A percentile compares a stretch with the other conserved stretches of the same genome.
These are phyloP conservation scores for Falco columbarius DNA, from an alignment of 2,797 vertebrate species.

Conservation along the genomic window DNA sequence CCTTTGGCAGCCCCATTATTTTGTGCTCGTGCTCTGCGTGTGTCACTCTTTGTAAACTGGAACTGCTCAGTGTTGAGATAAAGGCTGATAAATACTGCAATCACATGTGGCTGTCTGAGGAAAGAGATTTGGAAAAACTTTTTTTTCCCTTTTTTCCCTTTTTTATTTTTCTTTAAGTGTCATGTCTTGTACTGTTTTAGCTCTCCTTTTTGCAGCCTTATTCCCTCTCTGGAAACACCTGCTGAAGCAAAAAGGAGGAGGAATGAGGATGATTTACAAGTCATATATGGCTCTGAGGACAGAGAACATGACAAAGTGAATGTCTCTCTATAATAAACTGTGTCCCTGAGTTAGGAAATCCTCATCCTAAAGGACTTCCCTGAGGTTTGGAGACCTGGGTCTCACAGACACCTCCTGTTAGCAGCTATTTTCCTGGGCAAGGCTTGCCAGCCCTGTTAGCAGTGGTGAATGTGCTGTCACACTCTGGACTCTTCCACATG, in stretches of 20 bases:
- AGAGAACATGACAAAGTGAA: not conserved
- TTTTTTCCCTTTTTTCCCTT: rapidly evolving
- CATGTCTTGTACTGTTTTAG: not conserved
- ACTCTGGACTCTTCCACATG: not conserved
- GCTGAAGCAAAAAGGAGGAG: not conserved
- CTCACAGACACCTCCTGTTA: not conserved
- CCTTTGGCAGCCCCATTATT: not conserved
- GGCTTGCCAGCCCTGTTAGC: not conserved
- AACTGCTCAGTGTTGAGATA: not conserved
- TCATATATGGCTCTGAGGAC: not conserved
- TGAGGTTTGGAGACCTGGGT: not conserved
- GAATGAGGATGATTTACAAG: not conserved
- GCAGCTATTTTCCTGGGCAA: not conserved
- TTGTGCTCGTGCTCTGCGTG: not conserved
- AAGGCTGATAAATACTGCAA: slow-evolving; percentile 7
- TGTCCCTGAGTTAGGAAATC: not conserved
- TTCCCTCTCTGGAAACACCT: not conserved
- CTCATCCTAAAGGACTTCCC: not conserved
- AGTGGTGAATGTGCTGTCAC: not conserved
- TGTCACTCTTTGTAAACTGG: not conserved
- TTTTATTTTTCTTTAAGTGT: not conserved
- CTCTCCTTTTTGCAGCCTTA: not conserved
- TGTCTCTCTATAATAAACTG: not conserved
- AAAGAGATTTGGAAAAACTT: not conserved
- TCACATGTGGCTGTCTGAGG: not conserved